phyloP scores from a whole-genome alignment of 23 tunicate genomes.

The Aplidium turbinatum region DNA sequence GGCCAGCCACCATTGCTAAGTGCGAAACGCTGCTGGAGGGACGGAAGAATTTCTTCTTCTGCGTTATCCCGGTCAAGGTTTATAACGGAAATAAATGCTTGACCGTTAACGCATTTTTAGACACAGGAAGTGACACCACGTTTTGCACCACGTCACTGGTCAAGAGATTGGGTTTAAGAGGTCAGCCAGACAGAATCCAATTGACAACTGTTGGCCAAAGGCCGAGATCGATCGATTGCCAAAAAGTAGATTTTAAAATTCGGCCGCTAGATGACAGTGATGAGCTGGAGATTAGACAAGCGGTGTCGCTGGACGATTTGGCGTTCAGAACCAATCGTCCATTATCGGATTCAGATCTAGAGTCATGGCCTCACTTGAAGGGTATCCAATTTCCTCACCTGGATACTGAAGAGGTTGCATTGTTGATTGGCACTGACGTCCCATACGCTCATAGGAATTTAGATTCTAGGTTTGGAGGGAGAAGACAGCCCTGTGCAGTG shows the following conservation, averaged over 20 bases:
- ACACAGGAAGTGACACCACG: constrained; percentile 15
- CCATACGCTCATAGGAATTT: background rate
- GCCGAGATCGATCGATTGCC: constrained; percentile 8
- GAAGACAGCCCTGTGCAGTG: background rate
- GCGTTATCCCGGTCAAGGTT: no score
- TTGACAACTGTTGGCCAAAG: background rate
- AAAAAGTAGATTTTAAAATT: background rate
- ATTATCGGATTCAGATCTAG: background rate
- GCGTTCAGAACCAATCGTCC: constrained; percentile 7
- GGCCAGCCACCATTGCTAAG: no score
- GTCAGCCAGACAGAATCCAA: background rate
- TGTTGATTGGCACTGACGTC: constrained; percentile 28
- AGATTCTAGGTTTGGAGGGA: background rate
- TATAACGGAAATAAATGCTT: no score
- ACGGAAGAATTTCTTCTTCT: no score
- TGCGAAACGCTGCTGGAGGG: no score
- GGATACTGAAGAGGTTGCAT: background rate
- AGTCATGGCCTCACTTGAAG: background rate
- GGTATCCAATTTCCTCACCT: constrained; percentile 24
- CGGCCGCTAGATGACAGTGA: background rate
- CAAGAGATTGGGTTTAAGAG: background rate
- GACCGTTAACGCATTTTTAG: constrained; percentile 23
- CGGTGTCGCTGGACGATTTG: background rate
- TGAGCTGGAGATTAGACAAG: constrained; percentile 1
- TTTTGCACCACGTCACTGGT: constrained; percentile 16